A percentile compares a stretch with the other conserved stretches of the same genome.
Conservation (phyloP, 2,888 invertebrate genomes). For the Meandrusa payeni region DNA sequence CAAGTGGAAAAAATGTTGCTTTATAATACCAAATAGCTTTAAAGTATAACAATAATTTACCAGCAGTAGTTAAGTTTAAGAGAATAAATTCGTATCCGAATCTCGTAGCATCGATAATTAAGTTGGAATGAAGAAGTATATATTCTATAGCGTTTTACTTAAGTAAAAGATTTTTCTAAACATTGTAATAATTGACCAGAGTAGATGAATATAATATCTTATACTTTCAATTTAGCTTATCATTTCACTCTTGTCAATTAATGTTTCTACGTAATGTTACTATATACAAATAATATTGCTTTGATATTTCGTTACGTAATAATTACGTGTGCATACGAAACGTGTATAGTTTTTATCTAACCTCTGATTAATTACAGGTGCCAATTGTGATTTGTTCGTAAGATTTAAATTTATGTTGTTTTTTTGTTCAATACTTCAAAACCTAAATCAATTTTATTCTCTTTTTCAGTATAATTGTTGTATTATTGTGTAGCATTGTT, state of each 20-base stretch:
- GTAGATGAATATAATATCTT: conserved; percentile 22
- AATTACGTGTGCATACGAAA: too few relatives aligned
- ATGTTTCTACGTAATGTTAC: neutral
- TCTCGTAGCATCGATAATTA: too few relatives aligned
- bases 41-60: too few relatives aligned
- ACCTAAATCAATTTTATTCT: neutral
- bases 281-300: too few relatives aligned
- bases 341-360: neutral
- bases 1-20: too few relatives aligned
- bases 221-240: neutral
- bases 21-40: too few relatives aligned
- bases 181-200: conserved; percentile 56
- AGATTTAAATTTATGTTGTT: neutral
- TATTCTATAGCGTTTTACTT: too few relatives aligned
- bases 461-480: neutral
- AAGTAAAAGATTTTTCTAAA: too few relatives aligned
- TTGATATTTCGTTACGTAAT: too few relatives aligned
- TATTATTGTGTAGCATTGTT: neutral
- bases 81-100: too few relatives aligned
- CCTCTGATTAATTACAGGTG: conserved; percentile 2
- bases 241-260: conserved; percentile 20
- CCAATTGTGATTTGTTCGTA: conserved; percentile 5
- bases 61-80: too few relatives aligned
- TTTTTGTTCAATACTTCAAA: neutral
- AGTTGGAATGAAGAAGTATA: too few relatives aligned